A percentile compares a stretch with the other conserved stretches of the same genome.
phyloP scores from a whole-genome alignment of 2,113 vertebrate genomes.

The Calyptomena viridis region DNA sequence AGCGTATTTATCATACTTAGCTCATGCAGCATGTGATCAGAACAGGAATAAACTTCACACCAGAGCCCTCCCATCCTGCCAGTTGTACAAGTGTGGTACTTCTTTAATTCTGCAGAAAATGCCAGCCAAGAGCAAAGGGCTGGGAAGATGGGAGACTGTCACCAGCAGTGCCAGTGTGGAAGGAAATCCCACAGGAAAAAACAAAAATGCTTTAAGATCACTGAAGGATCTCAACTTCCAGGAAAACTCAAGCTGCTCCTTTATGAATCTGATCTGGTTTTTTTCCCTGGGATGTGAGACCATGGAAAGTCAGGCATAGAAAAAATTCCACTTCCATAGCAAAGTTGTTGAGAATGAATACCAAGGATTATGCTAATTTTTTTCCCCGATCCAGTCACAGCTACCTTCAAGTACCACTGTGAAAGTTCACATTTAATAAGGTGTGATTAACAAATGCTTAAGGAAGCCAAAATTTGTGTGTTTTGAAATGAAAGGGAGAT shows the following conservation, averaged over 20 bases:
- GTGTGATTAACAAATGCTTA: constrained; percentile 47
- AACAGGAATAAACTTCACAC: constrained; percentile 53
- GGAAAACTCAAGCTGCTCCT: neutral
- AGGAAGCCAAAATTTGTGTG: constrained; percentile 46
- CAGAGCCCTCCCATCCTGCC: neutral
- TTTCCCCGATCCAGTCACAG: neutral
- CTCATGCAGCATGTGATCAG: constrained; percentile 20
- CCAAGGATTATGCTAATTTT: neutral
- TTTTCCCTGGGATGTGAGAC: neutral
- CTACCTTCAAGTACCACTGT: constrained; percentile 47
- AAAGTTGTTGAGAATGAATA: neutral
- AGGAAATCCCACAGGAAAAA: constrained; percentile 22
- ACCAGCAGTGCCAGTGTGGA: neutral
- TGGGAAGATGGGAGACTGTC: neutral
- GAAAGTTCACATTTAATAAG: constrained; percentile 66
- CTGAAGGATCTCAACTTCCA: neutral
- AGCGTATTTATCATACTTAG: constrained; percentile 33
- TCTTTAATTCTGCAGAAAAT: neutral
- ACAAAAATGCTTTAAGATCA: neutral
- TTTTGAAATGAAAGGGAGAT: constrained; percentile 41
- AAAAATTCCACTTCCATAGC: neutral
- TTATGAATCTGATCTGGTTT: neutral
- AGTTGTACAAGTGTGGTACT: neutral
- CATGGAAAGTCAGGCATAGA: neutral
- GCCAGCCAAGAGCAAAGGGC: neutral